Evolutionary conservation across 2,888 invertebrate species (phyloP).

Genomic region (Callimorpha dominula): DNA sequence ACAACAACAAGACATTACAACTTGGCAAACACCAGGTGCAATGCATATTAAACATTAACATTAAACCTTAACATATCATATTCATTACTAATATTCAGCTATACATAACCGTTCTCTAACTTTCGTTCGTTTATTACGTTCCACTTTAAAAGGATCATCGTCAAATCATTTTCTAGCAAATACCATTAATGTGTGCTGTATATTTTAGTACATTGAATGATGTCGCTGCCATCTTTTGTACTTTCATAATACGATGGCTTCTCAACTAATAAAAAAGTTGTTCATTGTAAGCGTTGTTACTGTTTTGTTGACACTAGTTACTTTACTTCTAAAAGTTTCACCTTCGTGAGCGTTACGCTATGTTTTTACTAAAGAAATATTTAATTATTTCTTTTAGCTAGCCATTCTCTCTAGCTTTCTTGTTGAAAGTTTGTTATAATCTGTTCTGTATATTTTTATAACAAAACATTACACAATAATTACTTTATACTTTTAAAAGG

Average conservation of each 20-base stretch:
- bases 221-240: neutral
- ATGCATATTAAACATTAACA: too few species aligned
- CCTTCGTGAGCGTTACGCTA: conserved; percentile 18
- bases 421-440: conserved; percentile 7
- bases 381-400: conserved; percentile 11
- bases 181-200: neutral
- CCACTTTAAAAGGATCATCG: neutral
- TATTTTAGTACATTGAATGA: neutral
- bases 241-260: conserved; percentile 5
- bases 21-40: too few species aligned
- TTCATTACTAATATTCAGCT: too few species aligned
- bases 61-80: too few species aligned
- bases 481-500: neutral
- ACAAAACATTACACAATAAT: neutral
- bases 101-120: neutral
- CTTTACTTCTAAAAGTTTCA: conserved; percentile 37
- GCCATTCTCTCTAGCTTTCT: neutral
- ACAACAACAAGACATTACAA: too few species aligned
- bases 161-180: neutral
- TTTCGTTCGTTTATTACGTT: neutral
- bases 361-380: conserved; percentile 11
- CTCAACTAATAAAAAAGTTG: conserved; percentile 32
- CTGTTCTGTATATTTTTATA: neutral
- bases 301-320: conserved; percentile 22
- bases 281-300: conserved; percentile 33